A percentile compares a stretch with the other conserved stretches of the same genome.
These are phyloP conservation scores for Coleophora flavipennella DNA, from an alignment of 2,888 invertebrate genomes.

Conservation along the genomic window DNA sequence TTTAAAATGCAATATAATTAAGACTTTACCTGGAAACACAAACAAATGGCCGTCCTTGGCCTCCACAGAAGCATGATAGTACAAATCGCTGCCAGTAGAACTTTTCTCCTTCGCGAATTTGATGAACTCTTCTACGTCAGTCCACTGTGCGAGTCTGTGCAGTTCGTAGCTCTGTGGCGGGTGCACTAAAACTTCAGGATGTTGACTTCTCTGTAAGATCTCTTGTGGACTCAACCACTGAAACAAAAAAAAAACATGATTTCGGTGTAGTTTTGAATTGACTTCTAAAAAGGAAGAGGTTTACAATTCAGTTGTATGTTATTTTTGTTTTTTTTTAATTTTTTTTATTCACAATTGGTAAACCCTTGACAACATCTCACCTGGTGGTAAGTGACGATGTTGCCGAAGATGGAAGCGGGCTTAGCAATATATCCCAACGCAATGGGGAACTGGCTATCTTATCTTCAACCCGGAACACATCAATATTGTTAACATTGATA, in stretches of 20 bases:
- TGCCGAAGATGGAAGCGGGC: too few species aligned
- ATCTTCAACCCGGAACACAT: too few species aligned
- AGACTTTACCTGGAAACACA: conserved; percentile 73
- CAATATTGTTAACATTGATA: too few species aligned
- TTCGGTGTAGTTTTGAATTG: too few species aligned
- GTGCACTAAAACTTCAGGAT: conserved; percentile 65
- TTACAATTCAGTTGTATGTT: too few species aligned
- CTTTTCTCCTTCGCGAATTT: conserved; percentile 73
- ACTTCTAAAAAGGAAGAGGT: too few species aligned
- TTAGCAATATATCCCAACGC: too few species aligned
- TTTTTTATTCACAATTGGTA: too few species aligned
- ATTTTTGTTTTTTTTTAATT: too few species aligned
- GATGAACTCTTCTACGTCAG: conserved; percentile 69
- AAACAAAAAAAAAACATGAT: conserved; percentile 22
- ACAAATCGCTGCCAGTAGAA: conserved; percentile 61
- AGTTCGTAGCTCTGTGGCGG: conserved; percentile 88
- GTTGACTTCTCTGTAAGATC: conserved; percentile 47
- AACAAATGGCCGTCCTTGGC: conserved; percentile 73
- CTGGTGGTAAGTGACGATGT: too few species aligned
- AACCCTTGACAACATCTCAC: too few species aligned
- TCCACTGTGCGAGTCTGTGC: conserved; percentile 71
- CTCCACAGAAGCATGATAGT: conserved; percentile 66
- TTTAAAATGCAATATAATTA: neutral
- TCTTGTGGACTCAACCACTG: conserved; percentile 79
- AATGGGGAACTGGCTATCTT: too few species aligned